Evolutionary conservation across 2,113 vertebrate species (phyloP), one percentile per base, ranked within the genome.

Genomic region (Tachysurus vachellii): DNA sequence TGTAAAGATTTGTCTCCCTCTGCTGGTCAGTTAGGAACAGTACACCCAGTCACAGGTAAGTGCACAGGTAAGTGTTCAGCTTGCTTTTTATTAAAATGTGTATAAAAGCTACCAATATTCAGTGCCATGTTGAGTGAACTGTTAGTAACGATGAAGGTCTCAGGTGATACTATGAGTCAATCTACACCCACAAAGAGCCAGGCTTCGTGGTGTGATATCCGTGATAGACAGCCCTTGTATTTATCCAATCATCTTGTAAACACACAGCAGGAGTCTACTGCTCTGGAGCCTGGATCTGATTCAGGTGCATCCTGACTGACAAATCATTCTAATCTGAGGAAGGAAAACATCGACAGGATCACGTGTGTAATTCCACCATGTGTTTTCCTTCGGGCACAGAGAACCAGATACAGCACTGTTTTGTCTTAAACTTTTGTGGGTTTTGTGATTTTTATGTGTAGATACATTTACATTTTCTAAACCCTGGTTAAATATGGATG

Each of bases 1-100:
- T 68, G n/a, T 77, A 26, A 47, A 53, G 61, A 12, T 88, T 66
- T 84, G 87, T 53, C 87, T 86, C 89, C 82, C 85, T 82, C 89
- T 82, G 68, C 64, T 88, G 89, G 76, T 86, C 21, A 83, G 26
- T 7, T 42, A 11, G 44, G 1, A 26, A 71, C 80, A 85, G 6
- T 61, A 62, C 79, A 76, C 57, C 47, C 28, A 31, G 19, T 31
- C 42, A 82, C 77, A 21, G 53, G 76, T 56, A 54, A 23, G 44
- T 50, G 4, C 36, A 44, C 17, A 26, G 47, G 47, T 50, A 50
- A 13, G 23, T n/a, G 23, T 2, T 3, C 21, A 19, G 2, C n/a
- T 54, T 57, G 8, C 77, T 56, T 36, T 80, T 16, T 54, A 28
- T 77, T 28, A 28, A 28, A 76, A 50, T 50, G 50, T 76, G 17